Percentiles rank a stretch among this genome's conserved stretches.
These are phyloP conservation scores for Thomomys bottae DNA, from an alignment of 2,113 vertebrate species.

Conservation along the genomic window DNA sequence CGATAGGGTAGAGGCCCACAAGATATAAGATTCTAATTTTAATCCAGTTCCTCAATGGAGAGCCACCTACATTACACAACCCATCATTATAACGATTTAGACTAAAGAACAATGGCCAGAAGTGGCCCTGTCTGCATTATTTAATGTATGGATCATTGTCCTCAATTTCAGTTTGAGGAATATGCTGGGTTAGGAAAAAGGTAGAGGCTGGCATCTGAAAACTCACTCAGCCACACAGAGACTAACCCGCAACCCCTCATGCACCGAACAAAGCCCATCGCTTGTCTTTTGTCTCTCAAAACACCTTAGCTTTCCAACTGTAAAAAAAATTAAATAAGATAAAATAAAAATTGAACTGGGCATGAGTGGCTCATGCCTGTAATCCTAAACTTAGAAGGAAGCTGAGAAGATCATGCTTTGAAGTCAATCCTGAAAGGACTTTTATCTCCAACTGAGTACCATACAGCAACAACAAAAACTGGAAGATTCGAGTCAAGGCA, in stretches of 20 bases:
- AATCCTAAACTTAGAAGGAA: too few relatives aligned
- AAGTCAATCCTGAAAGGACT: too few relatives aligned
- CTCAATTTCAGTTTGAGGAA: background rate
- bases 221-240: background rate
- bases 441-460: too few relatives aligned
- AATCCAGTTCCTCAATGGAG: slow-evolving; percentile 43
- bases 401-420: too few relatives aligned
- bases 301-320: background rate
- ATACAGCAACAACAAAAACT: too few relatives aligned
- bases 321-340: too few relatives aligned
- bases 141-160: background rate
- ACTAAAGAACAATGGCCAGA: background rate
- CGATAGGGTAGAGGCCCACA: background rate
- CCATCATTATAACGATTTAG: background rate
- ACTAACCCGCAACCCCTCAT: too few relatives aligned
- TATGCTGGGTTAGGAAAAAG: background rate
- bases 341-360: too few relatives aligned
- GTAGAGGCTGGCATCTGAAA: background rate
- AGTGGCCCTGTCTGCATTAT: too few relatives aligned
- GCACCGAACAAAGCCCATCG: background rate
- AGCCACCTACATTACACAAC: background rate
- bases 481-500: too few relatives aligned
- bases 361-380: too few relatives aligned
- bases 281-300: background rate
- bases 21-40: slow-evolving; percentile 48